Conservation (phyloP, 2,113 vertebrate genomes). For the Melanostigma gelatinosum region DNA sequence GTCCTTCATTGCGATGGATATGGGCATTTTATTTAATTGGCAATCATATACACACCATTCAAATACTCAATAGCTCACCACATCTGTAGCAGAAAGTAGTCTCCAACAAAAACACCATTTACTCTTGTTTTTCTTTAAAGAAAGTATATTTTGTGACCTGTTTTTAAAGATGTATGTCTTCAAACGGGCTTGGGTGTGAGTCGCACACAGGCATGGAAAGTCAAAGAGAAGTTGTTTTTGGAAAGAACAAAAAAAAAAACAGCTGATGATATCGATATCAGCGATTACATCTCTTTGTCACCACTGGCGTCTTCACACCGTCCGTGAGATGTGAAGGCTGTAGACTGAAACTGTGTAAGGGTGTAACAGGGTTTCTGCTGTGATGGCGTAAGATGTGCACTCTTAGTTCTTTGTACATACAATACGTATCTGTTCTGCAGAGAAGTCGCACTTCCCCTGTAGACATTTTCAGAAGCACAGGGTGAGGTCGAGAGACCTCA, state of each 20-base stretch:
- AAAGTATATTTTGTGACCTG: background rate
- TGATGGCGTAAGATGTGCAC: slow-evolving; percentile 14
- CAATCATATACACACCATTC: background rate
- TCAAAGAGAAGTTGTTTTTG: background rate
- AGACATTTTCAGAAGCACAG: slow-evolving; percentile 30
- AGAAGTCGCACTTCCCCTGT: slow-evolving; percentile 29
- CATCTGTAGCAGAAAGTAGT: background rate
- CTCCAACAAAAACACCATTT: background rate
- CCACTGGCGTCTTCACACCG: background rate
- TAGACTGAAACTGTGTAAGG: background rate
- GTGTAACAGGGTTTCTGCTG: slow-evolving; percentile 8
- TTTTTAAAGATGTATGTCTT: background rate
- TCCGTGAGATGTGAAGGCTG: slow-evolving; percentile 8
- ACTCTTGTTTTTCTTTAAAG: background rate
- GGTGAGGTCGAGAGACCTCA: background rate
- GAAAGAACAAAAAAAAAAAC: background rate
- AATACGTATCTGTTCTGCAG: slow-evolving; percentile 13
- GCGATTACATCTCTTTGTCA: background rate
- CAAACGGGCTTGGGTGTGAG: background rate
- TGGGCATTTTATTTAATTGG: background rate
- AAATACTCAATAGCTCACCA: background rate
- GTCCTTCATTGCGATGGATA: background rate
- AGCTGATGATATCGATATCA: background rate
- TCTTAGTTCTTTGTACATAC: background rate
- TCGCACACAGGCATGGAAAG: background rate